A percentile compares a stretch with the other conserved stretches of the same genome.
Evolutionary conservation across 2,113 vertebrate species (phyloP).

Genomic region (Glaucidium brasilianum): DNA sequence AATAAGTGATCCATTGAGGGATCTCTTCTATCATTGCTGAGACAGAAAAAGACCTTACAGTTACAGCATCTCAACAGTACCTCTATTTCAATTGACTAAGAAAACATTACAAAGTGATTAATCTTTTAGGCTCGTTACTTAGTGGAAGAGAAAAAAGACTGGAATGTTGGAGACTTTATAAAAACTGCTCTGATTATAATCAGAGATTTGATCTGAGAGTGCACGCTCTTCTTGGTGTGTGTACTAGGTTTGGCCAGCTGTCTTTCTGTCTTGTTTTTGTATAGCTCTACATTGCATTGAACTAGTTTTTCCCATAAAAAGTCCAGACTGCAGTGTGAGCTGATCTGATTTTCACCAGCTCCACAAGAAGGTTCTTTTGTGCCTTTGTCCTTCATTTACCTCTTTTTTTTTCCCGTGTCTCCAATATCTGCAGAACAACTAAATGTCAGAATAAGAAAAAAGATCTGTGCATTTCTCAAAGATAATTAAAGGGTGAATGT

Average conservation of each 20-base stretch:
- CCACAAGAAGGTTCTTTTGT: neutral
- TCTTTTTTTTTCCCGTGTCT: neutral
- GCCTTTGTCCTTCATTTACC: neutral
- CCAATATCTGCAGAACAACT: neutral
- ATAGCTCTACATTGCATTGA: neutral
- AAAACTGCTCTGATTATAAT: neutral
- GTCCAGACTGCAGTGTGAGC: neutral
- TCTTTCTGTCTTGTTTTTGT: neutral
- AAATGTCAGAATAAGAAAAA: neutral
- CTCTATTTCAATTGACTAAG: neutral
- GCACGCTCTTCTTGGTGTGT: neutral
- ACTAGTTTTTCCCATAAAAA: neutral
- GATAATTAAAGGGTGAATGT: neutral
- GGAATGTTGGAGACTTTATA: neutral
- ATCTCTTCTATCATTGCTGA: neutral
- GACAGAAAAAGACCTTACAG: neutral
- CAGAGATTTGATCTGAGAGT: neutral
- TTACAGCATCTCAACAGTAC: neutral
- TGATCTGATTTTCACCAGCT: neutral
- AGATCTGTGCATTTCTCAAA: rapidly evolving
- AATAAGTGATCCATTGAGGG: neutral
- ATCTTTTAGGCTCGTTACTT: neutral
- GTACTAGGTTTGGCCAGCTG: neutral
- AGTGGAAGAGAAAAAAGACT: neutral
- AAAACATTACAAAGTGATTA: neutral